Conservation (phyloP, 2,113 vertebrate species). For the Onychostruthus taczanowskii region DNA sequence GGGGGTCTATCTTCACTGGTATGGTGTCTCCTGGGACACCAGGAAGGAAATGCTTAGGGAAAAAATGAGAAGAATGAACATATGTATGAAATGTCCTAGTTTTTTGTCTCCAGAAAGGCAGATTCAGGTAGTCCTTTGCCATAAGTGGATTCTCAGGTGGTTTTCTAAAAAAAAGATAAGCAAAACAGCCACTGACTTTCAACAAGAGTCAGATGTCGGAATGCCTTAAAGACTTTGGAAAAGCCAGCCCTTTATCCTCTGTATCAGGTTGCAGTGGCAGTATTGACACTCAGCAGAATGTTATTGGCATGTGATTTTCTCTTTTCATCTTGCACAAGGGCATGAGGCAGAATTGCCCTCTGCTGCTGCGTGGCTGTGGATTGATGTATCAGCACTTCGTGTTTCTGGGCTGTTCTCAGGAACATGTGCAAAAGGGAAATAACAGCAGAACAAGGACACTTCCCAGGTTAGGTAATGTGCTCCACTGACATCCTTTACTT, state of each 20-base stretch:
- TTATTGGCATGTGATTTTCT: slow-evolving; percentile 25
- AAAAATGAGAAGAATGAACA: not conserved
- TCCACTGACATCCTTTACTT: not conserved
- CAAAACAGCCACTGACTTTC: not conserved
- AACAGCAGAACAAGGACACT: not conserved
- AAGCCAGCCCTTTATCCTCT: not conserved
- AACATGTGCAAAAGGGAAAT: not conserved
- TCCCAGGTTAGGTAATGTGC: not conserved
- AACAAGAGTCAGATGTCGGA: not conserved
- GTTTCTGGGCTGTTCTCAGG: not conserved
- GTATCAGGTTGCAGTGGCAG: not conserved
- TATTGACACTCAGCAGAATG: not conserved
- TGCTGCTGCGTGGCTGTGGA: not conserved
- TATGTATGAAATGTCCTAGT: not conserved
- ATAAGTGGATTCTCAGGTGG: not conserved
- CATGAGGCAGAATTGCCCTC: not conserved
- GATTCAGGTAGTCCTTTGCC: not conserved
- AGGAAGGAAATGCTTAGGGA: not conserved
- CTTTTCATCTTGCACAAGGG: not conserved
- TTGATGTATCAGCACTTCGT: not conserved
- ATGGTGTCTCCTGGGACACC: not conserved
- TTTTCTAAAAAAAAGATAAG: not conserved
- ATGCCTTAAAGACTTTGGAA: not conserved
- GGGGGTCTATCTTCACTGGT: not conserved
- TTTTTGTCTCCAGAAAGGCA: not conserved